Evolutionary conservation across 2,888 invertebrate species (phyloP).

Genomic region (Agrenia bidenticulata): DNA sequence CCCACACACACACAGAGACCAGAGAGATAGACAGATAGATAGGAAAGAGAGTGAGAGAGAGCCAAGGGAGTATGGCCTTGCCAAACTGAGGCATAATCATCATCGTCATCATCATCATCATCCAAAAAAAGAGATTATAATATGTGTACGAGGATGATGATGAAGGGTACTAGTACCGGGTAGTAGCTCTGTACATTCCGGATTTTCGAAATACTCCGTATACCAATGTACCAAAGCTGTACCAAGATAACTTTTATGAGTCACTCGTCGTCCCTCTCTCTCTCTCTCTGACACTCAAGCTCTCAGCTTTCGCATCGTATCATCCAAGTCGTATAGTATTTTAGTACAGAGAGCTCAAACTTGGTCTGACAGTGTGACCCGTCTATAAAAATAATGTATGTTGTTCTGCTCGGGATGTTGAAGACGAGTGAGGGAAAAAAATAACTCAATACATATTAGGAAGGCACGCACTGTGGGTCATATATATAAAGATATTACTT

Average conservation of each 20-base stretch:
- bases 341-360: too few species aligned
- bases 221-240: background rate
- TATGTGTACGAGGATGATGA: too few species aligned
- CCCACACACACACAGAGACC: too few species aligned
- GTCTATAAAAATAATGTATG: too few species aligned
- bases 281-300: conserved; percentile 29
- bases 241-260: conserved; percentile 11
- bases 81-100: conserved; percentile 6
- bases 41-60: background rate
- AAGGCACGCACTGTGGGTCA: too few species aligned
- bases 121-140: background rate
- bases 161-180: background rate
- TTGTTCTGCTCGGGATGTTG: too few species aligned
- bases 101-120: conserved; percentile 6
- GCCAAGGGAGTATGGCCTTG: background rate
- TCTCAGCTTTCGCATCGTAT: conserved; percentile 16
- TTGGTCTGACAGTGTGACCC: too few species aligned
- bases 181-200: background rate
- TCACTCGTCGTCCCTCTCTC: conserved; percentile 2
- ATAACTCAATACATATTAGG: too few species aligned
- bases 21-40: too few species aligned
- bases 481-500: too few species aligned
- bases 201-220: too few species aligned
- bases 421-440: too few species aligned
- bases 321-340: background rate